These are phyloP conservation scores for Eira barbara DNA, from an alignment of 2,113 vertebrate genomes.

Conservation along the genomic window DNA sequence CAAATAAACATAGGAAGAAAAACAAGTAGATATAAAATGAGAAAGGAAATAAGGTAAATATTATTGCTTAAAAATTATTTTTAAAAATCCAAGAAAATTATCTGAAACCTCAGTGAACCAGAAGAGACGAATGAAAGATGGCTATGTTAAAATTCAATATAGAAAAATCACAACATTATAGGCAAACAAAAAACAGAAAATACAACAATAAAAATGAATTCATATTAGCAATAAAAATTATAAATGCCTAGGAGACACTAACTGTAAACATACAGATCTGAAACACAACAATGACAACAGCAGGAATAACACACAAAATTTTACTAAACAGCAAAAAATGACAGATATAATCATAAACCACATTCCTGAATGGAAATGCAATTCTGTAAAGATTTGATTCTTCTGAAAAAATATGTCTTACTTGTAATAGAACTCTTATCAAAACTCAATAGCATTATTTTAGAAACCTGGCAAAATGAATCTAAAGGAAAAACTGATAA, in stretches of 20 bases:
- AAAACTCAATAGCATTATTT: not conserved
- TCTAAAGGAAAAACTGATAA: not conserved
- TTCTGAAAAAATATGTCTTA: not conserved
- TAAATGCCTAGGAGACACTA: not conserved
- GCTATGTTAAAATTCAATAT: not conserved
- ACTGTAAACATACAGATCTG: not conserved
- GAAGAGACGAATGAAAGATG: not conserved
- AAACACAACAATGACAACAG: not conserved
- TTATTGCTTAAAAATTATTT: not conserved
- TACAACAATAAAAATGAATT: not conserved
- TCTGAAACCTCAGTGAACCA: not conserved
- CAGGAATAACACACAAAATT: not conserved
- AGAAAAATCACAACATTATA: not conserved
- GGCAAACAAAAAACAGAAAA: not conserved
- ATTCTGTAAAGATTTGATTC: not conserved
- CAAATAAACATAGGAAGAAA: not conserved
- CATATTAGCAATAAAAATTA: not conserved
- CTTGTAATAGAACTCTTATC: not conserved
- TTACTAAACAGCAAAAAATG: not conserved
- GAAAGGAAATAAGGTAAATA: not conserved
- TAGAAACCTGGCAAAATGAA: not conserved
- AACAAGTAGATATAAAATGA: not conserved
- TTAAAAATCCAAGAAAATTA: not conserved
- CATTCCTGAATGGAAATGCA: not conserved
- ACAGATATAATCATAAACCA: not conserved